phyloP scores from a whole-genome alignment of 1,140 invertebrate species.

The Tetraneura akinire region DNA sequence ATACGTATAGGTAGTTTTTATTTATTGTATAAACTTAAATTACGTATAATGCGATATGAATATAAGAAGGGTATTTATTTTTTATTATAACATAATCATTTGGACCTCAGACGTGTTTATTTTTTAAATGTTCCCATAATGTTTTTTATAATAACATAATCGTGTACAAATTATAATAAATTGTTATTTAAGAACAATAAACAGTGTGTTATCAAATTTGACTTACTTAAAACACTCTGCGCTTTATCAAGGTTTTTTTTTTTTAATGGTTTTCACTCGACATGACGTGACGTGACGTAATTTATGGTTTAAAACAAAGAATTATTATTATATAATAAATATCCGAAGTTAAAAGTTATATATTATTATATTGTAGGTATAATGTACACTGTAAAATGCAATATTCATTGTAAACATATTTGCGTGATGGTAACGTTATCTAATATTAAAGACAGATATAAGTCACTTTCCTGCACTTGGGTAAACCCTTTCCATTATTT shows the following conservation, averaged over 20 bases:
- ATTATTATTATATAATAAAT: not conserved
- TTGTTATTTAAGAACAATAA: too few relatives aligned
- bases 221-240: not conserved
- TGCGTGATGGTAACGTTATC: not conserved
- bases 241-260: not conserved
- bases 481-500: not conserved
- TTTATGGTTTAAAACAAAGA: slow-evolving; percentile 4
- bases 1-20: too few relatives aligned
- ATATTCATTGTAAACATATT: not conserved
- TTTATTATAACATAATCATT: too few relatives aligned
- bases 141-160: too few relatives aligned
- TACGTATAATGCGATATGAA: too few relatives aligned
- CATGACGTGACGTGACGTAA: not conserved
- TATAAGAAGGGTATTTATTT: too few relatives aligned
- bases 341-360: not conserved
- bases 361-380: too few relatives aligned
- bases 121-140: too few relatives aligned
- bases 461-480: not conserved
- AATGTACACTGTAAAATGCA: not conserved
- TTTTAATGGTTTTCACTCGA: slow-evolving; percentile 10
- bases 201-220: not conserved
- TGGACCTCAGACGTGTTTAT: too few relatives aligned
- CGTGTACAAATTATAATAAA: too few relatives aligned
- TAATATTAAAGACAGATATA: not conserved
- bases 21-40: too few relatives aligned